Conservation (phyloP, 2,888 invertebrate species). For the Drosophila melanosoma region DNA sequence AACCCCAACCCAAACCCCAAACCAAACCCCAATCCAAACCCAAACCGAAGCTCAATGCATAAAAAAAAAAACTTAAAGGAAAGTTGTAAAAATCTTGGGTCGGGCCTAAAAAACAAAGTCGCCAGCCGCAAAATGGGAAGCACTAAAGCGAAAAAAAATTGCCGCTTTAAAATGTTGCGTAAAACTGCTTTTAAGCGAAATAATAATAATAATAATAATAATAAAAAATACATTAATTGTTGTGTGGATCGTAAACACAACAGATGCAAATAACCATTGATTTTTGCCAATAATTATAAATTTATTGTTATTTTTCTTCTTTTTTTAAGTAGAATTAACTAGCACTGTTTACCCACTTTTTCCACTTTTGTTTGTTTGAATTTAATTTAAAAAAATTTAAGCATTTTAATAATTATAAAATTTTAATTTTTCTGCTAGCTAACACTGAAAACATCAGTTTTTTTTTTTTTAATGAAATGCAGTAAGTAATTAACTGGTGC, state of each 20-base stretch:
- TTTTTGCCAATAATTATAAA: background rate
- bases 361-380: background rate
- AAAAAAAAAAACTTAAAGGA: background rate
- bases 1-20: conserved; percentile 1
- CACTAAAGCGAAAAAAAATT: conserved; percentile 32
- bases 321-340: background rate
- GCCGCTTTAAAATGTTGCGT: background rate
- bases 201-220: background rate
- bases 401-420: background rate
- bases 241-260: background rate
- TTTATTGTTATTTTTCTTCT: background rate
- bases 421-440: background rate
- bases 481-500: too few species aligned
- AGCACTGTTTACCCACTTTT: background rate
- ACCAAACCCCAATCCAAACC: background rate
- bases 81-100: conserved; percentile 23
- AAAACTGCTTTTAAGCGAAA: background rate
- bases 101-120: conserved; percentile 13
- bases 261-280: background rate
- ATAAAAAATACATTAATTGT: background rate
- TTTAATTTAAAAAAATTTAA: background rate
- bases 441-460: background rate
- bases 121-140: conserved; percentile 33
- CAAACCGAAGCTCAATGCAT: background rate
- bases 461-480: too few species aligned